These are phyloP conservation scores for Paralvinella palmiformis DNA, from an alignment of 1,140 invertebrate genomes.

Conservation along the genomic window DNA sequence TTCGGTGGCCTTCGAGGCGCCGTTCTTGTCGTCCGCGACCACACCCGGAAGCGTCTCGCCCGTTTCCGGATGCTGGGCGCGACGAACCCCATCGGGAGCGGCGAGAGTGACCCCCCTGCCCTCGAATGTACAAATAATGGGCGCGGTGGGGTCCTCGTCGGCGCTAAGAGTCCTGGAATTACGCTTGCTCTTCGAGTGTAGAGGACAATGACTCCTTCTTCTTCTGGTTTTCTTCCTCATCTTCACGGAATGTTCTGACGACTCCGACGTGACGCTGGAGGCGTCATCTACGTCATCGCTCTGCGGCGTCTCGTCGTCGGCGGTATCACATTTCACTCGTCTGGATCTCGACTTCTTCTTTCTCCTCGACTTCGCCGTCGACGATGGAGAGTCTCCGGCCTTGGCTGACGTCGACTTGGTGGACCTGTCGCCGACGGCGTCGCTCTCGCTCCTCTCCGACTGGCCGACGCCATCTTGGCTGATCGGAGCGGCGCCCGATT, in stretches of 20 bases:
- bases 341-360: conserved; percentile 1
- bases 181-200: not conserved
- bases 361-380: not conserved
- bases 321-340: not conserved
- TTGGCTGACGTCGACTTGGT: not conserved
- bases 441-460: not conserved
- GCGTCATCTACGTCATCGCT: not conserved
- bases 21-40: too few relatives aligned
- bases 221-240: not conserved
- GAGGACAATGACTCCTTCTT: not conserved
- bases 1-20: too few relatives aligned
- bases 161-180: not conserved
- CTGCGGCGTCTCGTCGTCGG: not conserved
- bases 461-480: not conserved
- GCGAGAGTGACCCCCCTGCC: too few relatives aligned
- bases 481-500: not conserved
- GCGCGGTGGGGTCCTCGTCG: too few relatives aligned
- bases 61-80: too few relatives aligned
- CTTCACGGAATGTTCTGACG: conserved; percentile 2
- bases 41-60: too few relatives aligned
- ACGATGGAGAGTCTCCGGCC: not conserved
- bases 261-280: too few relatives aligned
- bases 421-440: not conserved
- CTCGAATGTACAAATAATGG: too few relatives aligned
- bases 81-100: too few relatives aligned